Evolutionary conservation across 1,140 invertebrate genomes (phyloP).

Genomic region (Nixonia krombeini): DNA sequence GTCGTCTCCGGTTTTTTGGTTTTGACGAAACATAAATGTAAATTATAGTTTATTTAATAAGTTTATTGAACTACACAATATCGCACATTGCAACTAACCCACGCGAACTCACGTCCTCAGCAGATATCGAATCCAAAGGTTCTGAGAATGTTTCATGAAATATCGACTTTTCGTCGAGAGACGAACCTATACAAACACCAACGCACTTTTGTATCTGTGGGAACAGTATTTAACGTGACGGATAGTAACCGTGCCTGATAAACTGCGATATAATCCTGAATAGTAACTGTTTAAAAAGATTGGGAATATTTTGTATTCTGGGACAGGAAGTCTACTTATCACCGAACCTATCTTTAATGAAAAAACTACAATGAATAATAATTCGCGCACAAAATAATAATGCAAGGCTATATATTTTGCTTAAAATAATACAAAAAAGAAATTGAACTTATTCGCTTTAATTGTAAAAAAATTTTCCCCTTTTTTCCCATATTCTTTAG

Average conservation of each 20-base stretch:
- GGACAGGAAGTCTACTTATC: not conserved
- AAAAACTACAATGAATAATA: not conserved
- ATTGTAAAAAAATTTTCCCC: too few species aligned
- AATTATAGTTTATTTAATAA: not conserved
- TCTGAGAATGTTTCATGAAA: slow-evolving; percentile 5
- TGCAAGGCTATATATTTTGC: too few species aligned
- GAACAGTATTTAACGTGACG: slow-evolving; percentile 6
- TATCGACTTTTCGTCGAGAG: slow-evolving; percentile 10
- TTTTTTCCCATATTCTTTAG: too few species aligned
- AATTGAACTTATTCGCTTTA: too few species aligned
- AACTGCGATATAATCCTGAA: not conserved
- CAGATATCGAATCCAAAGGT: not conserved
- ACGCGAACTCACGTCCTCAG: not conserved
- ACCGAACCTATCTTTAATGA: not conserved
- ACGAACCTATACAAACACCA: too few species aligned
- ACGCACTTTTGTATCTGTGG: too few species aligned
- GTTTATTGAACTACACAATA: not conserved
- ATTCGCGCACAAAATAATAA: too few species aligned
- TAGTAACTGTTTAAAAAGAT: not conserved
- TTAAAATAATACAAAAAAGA: too few species aligned
- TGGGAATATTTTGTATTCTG: not conserved
- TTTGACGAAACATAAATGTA: not conserved
- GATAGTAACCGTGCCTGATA: not conserved
- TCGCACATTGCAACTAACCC: slow-evolving; percentile 3
- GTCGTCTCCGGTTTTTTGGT: not conserved